Base-by-base conservation (phyloP, 2,113 vertebrate species). In the Psittacara wagleri region DNA sequence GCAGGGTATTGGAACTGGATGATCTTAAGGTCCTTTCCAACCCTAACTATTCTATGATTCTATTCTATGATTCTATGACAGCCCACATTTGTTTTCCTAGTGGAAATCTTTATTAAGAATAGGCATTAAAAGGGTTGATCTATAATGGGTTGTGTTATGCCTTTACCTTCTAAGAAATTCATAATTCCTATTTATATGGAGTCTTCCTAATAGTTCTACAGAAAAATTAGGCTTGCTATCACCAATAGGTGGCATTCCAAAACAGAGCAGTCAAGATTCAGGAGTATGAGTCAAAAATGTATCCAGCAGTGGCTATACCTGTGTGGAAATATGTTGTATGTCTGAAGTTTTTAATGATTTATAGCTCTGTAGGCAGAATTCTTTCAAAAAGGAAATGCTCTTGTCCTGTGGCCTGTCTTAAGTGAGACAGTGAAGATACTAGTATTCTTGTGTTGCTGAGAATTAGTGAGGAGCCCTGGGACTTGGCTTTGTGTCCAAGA, bases 171-270 rank as follows among this genome's bases (percentile, higher is more conserved):
- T 17, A 41, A 95, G 46, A 41, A 67, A 66, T 37, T 17, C 2
- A 62, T 31, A 88, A 64, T 72, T 1, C 24, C 73, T 73, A 0
- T 55, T 5, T 62, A 11, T 86, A 74, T 69, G 55, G 24, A 68
- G 17, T 15, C 9, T 18, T 25, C 28, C 55, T 80, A 22, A 27
- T 11, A 12, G 10, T 83, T 52, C 31, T 43, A 75, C 66, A 63
- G 39, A 63, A 88, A 63, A 75, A 81, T 59, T 46, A 2, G 35
- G 0, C 61, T 68, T 68, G 6, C 11, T 88, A 69, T 95, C 61
- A 72, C 94, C 95, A 90, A 93, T 68, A 96, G 92, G 62, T 94
- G 94, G 88, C 88, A 94, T 96, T 95, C 93, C 81, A 57, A 72
- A 96, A 51, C 95, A 92, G 69, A 80, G 72, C 85, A 83, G 62